These are phyloP conservation scores for Poeciliopsis gracilis DNA, from an alignment of 2,797 vertebrate species.

Conservation along the genomic window DNA sequence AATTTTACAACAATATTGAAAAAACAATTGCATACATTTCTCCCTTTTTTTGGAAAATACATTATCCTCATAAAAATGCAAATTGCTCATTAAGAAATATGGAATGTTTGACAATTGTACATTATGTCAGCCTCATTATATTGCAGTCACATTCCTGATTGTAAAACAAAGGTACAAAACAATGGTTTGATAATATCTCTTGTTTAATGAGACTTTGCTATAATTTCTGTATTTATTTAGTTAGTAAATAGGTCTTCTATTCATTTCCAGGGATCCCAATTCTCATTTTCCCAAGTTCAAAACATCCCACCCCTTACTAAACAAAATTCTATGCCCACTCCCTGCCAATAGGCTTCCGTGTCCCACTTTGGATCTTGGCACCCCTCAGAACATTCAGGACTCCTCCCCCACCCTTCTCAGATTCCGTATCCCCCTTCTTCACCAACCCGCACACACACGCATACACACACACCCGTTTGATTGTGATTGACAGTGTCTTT, in stretches of 20 bases:
- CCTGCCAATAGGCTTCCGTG: conserved; percentile 62
- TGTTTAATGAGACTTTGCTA: conserved; percentile 79
- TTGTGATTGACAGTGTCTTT: conserved; percentile 87
- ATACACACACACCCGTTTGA: conserved; percentile 79
- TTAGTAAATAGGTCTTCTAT: conserved; percentile 80
- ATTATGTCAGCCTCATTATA: conserved; percentile 69
- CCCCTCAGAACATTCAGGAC: conserved; percentile 73
- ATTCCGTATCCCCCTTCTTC: conserved; percentile 41
- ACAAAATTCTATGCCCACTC: conserved; percentile 34
- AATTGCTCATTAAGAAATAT: conserved; percentile 25
- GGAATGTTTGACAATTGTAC: conserved; percentile 44
- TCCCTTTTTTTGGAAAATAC: conserved; percentile 15
- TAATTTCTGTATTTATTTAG: conserved; percentile 79
- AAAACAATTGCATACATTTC: conserved; percentile 35
- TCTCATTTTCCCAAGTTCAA: conserved; percentile 71
- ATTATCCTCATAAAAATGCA: conserved; percentile 9
- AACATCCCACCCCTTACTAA: conserved; percentile 47
- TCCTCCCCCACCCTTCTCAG: conserved; percentile 65
- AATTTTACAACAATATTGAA: conserved; percentile 46
- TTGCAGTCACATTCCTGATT: conserved; percentile 64
- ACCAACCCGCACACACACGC: conserved; percentile 51
- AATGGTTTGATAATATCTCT: conserved; percentile 75
- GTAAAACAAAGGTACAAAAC: conserved; percentile 71
- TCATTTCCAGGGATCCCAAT: conserved; percentile 68
- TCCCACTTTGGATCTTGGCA: conserved; percentile 70